A percentile compares a stretch with the other conserved stretches of the same genome.
Conservation (phyloP, 2,888 invertebrate species). For the Branchipolynoe longqiensis region DNA sequence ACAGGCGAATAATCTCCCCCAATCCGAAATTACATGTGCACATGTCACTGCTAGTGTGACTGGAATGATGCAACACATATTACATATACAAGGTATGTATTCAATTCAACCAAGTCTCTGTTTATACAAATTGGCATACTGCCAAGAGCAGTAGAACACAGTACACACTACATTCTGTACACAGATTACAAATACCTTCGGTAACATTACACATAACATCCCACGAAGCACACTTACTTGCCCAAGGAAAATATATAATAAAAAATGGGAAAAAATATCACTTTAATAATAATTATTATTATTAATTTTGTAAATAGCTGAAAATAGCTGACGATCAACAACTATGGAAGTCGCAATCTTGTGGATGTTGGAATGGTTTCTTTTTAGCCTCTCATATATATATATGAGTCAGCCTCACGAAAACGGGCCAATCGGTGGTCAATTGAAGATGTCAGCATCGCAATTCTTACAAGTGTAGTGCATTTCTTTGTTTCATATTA, state of each 20-base stretch:
- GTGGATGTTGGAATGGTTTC: too few species aligned
- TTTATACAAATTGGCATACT: constrained; percentile 33
- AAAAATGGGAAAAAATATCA: neutral
- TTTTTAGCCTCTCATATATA: too few species aligned
- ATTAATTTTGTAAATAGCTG: neutral
- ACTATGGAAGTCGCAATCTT: too few species aligned
- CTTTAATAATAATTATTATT: neutral
- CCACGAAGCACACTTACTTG: neutral
- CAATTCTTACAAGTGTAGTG: too few species aligned
- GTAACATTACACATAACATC: neutral
- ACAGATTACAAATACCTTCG: constrained; percentile 20
- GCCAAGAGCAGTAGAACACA: constrained; percentile 21
- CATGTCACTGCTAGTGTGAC: neutral
- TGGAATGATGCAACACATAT: constrained; percentile 20
- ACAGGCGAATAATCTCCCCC: too few species aligned
- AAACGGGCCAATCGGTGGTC: too few species aligned
- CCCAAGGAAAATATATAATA: neutral
- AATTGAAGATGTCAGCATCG: too few species aligned
- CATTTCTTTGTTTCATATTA: too few species aligned
- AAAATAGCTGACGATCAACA: too few species aligned
- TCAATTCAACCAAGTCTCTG: too few species aligned
- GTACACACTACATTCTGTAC: constrained; percentile 32
- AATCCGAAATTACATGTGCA: neutral
- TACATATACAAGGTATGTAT: too few species aligned
- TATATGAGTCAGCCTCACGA: too few species aligned